phyloP scores from a whole-genome alignment of 92 coral and sea anemone genomes.

The Palythoa heliodiscus region DNA sequence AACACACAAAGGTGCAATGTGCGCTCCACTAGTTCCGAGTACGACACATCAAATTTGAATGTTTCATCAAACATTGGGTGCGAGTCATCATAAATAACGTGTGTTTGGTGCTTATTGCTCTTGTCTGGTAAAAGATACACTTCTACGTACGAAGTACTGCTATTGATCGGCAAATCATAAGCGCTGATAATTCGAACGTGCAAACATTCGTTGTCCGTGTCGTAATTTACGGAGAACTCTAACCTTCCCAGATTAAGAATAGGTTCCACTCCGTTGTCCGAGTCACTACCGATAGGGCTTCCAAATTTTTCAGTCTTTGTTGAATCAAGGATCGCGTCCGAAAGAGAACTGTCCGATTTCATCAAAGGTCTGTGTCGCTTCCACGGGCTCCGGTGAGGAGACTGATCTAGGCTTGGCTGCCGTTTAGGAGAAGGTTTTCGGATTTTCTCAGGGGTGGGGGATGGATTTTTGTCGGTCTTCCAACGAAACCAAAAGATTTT shows the following conservation, averaged over 20 bases:
- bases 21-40: constrained; percentile 87
- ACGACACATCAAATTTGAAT: constrained; percentile 78
- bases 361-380: constrained; percentile 79
- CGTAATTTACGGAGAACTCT: constrained; percentile 76
- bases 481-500: constrained; percentile 64
- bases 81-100: constrained; percentile 68
- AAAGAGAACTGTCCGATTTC: constrained; percentile 93
- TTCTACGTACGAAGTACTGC: constrained; percentile 82
- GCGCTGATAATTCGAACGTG: constrained; percentile 67
- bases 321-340: constrained; percentile 68
- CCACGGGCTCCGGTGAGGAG: constrained; percentile 59
- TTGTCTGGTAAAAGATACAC: constrained; percentile 75
- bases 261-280: constrained; percentile 68
- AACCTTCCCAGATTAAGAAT: constrained; percentile 72
- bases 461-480: constrained; percentile 24
- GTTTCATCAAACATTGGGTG: constrained; percentile 84
- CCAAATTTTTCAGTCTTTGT: constrained; percentile 56
- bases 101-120: constrained; percentile 78
- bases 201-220: constrained; percentile 73
- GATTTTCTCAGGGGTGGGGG: constrained; percentile 30
- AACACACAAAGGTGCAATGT: constrained; percentile 84
- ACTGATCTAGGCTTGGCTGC: constrained; percentile 53
- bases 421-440: constrained; percentile 47
- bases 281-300: constrained; percentile 71
- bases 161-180: constrained; percentile 57